Evolutionary conservation across 2,888 invertebrate species (phyloP).

Genomic region (Drosophila infuscata): DNA sequence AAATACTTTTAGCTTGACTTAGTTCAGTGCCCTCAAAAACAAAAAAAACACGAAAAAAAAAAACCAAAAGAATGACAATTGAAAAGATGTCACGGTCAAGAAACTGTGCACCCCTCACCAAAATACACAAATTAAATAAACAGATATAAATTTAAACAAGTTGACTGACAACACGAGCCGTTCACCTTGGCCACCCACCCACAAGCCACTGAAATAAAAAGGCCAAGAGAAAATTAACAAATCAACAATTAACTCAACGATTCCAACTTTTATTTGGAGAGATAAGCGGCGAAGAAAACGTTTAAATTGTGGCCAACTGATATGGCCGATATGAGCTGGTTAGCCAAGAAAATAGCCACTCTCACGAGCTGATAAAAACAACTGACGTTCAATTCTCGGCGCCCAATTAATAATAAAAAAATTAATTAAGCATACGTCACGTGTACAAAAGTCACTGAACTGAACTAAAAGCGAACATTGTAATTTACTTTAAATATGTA

Average conservation of each 20-base stretch:
- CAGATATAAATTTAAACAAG: conserved; percentile 40
- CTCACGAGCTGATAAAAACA: conserved; percentile 36
- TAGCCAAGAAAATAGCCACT: not conserved
- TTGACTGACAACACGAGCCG: conserved; percentile 44
- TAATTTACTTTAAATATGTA: conserved; percentile 15
- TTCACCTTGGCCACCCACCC: conserved; percentile 67
- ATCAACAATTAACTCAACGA: conserved; percentile 28
- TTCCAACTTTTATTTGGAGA: not conserved
- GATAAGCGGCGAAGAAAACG: conserved; percentile 32
- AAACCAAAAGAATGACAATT: conserved; percentile 16
- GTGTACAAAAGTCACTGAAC: conserved; percentile 49
- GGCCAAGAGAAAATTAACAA: conserved; percentile 56
- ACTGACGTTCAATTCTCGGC: conserved; percentile 20
- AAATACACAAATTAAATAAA: conserved; percentile 71
- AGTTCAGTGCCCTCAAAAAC: conserved; percentile 55
- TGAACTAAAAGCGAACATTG: conserved; percentile 30
- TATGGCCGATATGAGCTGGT: conserved; percentile 16
- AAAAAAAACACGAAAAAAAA: conserved; percentile 1
- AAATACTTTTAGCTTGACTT: conserved; percentile 1
- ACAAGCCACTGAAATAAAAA: conserved; percentile 12
- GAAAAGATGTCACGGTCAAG: conserved; percentile 70
- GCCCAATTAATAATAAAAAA: conserved; percentile 1
- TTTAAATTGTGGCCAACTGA: conserved; percentile 40
- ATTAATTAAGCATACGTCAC: conserved; percentile 57
- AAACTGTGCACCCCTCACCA: conserved; percentile 47